Evolutionary conservation across 2,888 invertebrate species (phyloP).

Genomic region (Gisinianus flammeolus): DNA sequence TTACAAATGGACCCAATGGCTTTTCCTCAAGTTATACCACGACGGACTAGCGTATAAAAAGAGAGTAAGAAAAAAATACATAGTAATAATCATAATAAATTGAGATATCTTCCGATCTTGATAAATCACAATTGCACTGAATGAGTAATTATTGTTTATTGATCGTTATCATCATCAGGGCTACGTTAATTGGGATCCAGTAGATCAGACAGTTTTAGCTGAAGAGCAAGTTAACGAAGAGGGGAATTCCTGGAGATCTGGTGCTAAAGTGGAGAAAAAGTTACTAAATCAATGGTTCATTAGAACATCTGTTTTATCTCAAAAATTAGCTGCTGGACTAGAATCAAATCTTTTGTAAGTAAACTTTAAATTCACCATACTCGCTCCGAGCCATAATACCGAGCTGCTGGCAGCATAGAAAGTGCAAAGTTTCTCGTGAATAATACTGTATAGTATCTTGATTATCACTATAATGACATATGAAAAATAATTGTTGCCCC

Average conservation of each 20-base stretch:
- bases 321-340: conserved; percentile 64
- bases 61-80: conserved; percentile 66
- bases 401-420: too few relatives aligned
- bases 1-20: conserved; percentile 94
- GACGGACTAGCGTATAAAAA: conserved; percentile 85
- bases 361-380: too few relatives aligned
- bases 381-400: too few relatives aligned
- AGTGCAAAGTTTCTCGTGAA: too few relatives aligned
- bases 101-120: background rate
- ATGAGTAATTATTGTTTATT: background rate
- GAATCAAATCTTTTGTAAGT: conserved; percentile 45
- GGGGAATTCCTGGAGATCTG: conserved; percentile 94
- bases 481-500: background rate
- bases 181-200: conserved; percentile 97
- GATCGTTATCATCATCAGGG: conserved; percentile 66
- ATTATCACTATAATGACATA: too few relatives aligned
- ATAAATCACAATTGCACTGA: background rate
- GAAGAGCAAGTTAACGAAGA: conserved; percentile 95
- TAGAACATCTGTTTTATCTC: conserved; percentile 82
- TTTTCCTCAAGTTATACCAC: conserved; percentile 87
- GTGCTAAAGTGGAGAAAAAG: conserved; percentile 89
- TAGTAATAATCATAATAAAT: background rate
- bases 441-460: too few relatives aligned
- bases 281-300: conserved; percentile 94
- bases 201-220: conserved; percentile 95